These are phyloP conservation scores for Noctua comes DNA, from an alignment of 2,888 invertebrate species.

Conservation along the genomic window DNA sequence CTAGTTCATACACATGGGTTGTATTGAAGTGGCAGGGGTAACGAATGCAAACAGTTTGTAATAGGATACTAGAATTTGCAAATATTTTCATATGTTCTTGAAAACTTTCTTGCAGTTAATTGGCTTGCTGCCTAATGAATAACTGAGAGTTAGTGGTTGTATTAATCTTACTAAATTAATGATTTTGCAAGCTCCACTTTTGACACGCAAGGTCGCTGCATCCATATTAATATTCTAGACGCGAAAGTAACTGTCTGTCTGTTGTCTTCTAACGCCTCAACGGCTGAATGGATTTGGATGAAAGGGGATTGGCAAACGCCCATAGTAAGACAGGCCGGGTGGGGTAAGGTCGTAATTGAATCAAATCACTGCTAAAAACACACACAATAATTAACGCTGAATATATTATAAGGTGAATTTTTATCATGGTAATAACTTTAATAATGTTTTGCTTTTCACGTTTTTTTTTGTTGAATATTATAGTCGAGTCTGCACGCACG, in stretches of 20 bases:
- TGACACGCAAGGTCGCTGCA: not conserved
- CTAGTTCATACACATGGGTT: conserved; percentile 57
- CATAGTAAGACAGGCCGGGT: not conserved
- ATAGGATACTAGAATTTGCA: conserved; percentile 25
- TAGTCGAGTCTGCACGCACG: not conserved
- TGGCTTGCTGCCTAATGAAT: conserved; percentile 45
- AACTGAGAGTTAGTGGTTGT: conserved; percentile 23
- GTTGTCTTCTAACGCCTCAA: not conserved
- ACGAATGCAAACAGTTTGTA: conserved; percentile 57
- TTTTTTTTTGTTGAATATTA: not conserved
- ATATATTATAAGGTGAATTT: not conserved
- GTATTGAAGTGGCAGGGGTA: conserved; percentile 59
- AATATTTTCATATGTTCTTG: conserved; percentile 34
- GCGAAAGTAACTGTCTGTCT: not conserved
- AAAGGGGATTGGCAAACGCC: not conserved
- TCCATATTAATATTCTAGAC: not conserved
- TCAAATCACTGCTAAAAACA: not conserved
- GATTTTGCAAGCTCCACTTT: conserved; percentile 16
- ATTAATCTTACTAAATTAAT: conserved; percentile 29
- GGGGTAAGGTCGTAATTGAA: not conserved
- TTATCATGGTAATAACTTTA: not conserved
- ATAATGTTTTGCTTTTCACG: not conserved
- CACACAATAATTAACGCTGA: not conserved
- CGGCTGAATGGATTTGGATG: not conserved
- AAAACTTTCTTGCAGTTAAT: conserved; percentile 29